A percentile compares a stretch with the other conserved stretches of the same genome.
Conservation (phyloP, 2,797 vertebrate species). For the Tapirus indicus region DNA sequence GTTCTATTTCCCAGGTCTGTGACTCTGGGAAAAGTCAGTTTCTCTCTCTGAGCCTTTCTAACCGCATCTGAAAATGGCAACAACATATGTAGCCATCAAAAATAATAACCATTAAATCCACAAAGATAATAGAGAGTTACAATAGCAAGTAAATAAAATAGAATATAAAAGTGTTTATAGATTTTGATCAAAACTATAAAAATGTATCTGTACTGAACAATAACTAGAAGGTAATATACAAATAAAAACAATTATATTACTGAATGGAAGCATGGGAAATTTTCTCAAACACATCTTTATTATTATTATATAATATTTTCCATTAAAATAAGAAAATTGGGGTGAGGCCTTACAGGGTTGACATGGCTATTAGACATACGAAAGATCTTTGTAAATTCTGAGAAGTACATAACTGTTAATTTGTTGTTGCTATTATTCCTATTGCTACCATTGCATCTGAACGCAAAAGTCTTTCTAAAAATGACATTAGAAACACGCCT, state of each 20-base stretch:
- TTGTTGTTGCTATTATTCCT: background rate
- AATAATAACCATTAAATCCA: background rate
- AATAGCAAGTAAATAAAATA: background rate
- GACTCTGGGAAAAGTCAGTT: background rate
- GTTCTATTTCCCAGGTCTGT: background rate
- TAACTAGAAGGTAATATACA: background rate
- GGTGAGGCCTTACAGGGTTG: background rate
- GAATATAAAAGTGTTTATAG: background rate
- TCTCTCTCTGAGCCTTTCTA: background rate
- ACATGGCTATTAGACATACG: background rate
- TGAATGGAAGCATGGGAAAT: background rate
- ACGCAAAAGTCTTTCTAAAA: background rate
- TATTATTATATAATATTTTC: background rate
- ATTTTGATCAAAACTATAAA: background rate
- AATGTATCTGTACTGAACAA: background rate
- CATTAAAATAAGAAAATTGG: background rate
- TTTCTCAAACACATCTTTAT: background rate
- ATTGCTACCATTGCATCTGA: accelerated
- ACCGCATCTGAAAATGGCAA: background rate
- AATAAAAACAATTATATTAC: background rate
- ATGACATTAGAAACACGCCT: background rate
- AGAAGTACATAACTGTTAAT: background rate
- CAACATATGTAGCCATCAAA: background rate
- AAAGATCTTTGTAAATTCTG: background rate
- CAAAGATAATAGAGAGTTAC: background rate